phyloP scores from a whole-genome alignment of 2,888 invertebrate species.

The Crematogaster levior region DNA sequence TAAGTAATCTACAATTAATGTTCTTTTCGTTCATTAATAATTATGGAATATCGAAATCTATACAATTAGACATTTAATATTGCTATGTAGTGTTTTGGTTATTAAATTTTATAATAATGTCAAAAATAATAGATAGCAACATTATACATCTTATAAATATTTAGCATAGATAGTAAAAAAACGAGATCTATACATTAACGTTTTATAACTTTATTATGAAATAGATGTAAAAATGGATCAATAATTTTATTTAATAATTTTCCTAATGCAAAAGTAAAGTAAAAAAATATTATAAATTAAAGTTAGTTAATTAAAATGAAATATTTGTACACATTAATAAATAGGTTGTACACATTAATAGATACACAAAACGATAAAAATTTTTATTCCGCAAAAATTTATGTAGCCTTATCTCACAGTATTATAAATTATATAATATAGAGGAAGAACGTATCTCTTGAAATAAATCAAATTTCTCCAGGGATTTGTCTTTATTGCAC shows the following conservation, averaged over 20 bases:
- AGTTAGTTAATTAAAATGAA: background rate
- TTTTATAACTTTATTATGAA: background rate
- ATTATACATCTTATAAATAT: background rate
- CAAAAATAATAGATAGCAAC: background rate
- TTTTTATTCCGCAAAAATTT: slow-evolving; percentile 5
- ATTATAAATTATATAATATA: slow-evolving; percentile 5
- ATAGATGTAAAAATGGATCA: background rate
- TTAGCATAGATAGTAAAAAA: background rate
- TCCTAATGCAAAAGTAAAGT: too few species aligned
- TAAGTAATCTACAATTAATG: background rate
- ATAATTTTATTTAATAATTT: too few species aligned
- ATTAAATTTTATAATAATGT: background rate
- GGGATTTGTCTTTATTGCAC: background rate
- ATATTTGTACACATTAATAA: background rate
- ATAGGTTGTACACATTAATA: too few species aligned
- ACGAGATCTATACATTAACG: background rate
- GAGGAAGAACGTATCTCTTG: background rate
- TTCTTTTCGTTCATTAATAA: background rate
- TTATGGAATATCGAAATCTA: background rate
- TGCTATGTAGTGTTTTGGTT: background rate
- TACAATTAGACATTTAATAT: background rate
- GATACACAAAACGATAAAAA: background rate
- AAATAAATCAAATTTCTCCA: slow-evolving; percentile 11
- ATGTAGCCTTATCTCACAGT: background rate
- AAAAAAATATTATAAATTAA: too few species aligned